These are phyloP conservation scores for Athene noctua DNA, from an alignment of 2,113 vertebrate genomes.

Conservation along the genomic window DNA sequence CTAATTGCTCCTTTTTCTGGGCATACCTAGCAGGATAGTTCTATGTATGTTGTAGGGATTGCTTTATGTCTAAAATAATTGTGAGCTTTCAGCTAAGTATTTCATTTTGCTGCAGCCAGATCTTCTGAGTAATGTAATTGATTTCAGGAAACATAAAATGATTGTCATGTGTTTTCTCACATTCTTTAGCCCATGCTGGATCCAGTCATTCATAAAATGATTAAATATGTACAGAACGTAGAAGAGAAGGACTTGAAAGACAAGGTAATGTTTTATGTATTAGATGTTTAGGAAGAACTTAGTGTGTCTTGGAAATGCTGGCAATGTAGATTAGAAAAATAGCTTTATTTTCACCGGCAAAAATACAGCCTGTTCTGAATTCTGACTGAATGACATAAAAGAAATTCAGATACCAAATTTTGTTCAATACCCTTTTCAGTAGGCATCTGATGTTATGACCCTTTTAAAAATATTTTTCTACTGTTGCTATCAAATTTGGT, in stretches of 20 bases:
- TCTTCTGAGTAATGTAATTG: not conserved
- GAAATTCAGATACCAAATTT: not conserved
- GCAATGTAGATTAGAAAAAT: not conserved
- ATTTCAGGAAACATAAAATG: constrained; percentile 1
- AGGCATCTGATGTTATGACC: not conserved
- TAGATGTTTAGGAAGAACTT: not conserved
- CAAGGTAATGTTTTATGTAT: constrained; percentile 79
- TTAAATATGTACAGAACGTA: constrained; percentile 95
- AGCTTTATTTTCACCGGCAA: not conserved
- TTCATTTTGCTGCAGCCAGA: not conserved
- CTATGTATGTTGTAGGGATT: not conserved
- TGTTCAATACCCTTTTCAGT: not conserved
- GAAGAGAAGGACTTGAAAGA: constrained; percentile 99
- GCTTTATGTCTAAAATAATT: not conserved
- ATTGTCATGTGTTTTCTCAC: constrained; percentile 9
- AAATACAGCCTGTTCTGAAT: not conserved
- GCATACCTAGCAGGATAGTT: not conserved
- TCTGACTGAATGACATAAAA: not conserved
- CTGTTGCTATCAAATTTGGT: not conserved
- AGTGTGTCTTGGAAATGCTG: not conserved
- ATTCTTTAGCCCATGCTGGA: constrained; percentile 91
- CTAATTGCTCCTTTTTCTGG: not conserved
- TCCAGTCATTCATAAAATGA: constrained; percentile 97
- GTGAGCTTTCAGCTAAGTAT: not conserved
- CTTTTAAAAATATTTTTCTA: not conserved